phyloP scores from a whole-genome alignment of 2,888 invertebrate genomes.

The Physocephala rufipes region DNA sequence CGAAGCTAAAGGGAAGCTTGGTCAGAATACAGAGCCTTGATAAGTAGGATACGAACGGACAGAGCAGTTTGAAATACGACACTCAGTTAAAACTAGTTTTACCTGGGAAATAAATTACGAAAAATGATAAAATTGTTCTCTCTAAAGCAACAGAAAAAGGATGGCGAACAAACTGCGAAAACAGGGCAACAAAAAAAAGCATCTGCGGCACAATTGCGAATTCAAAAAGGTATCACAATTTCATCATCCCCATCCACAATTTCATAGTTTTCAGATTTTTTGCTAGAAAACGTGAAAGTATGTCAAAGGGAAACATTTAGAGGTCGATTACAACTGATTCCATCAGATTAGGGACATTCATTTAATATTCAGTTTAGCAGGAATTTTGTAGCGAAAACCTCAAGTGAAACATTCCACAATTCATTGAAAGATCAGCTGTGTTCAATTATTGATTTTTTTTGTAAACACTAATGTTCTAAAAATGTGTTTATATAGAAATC shows the following conservation, averaged over 20 bases:
- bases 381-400: too few species aligned
- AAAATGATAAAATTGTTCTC: slow-evolving; percentile 98
- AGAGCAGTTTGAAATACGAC: slow-evolving; percentile 36
- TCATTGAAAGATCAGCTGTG: too few species aligned
- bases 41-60: slow-evolving; percentile 19
- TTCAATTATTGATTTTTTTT: neutral
- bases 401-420: too few species aligned
- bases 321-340: too few species aligned
- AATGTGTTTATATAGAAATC: neutral
- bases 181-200: slow-evolving; percentile 87
- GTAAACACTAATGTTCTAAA: neutral
- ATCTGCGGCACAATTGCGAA: slow-evolving; percentile 95
- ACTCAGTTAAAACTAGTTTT: slow-evolving; percentile 16
- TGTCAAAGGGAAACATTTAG: too few species aligned
- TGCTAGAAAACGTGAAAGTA: neutral
- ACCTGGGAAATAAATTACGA: slow-evolving; percentile 29
- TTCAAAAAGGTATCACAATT: slow-evolving; percentile 98
- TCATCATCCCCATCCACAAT: too few species aligned
- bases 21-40: neutral
- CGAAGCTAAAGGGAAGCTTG: neutral
- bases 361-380: too few species aligned
- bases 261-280: neutral
- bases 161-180: slow-evolving; percentile 86
- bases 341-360: too few species aligned
- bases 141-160: slow-evolving; percentile 97